A percentile compares a stretch with the other conserved stretches of the same genome.
These are phyloP conservation scores for Belonocnema kinseyi DNA, from an alignment of 1,140 invertebrate genomes.

Conservation along the genomic window DNA sequence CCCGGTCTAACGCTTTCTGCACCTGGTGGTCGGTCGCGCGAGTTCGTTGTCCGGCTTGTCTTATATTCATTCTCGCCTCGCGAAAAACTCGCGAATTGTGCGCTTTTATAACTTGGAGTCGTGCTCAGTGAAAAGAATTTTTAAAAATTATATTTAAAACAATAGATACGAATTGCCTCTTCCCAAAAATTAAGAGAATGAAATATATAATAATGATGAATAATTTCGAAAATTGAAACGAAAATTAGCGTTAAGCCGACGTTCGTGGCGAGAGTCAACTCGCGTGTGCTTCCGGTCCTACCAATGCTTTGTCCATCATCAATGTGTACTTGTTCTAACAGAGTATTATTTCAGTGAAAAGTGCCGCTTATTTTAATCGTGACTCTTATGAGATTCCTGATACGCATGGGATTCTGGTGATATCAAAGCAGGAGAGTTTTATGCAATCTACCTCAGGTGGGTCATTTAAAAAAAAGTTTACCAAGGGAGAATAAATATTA, in stretches of 20 bases:
- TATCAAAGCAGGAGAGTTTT: neutral
- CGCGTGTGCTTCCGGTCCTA: slow-evolving; percentile 58
- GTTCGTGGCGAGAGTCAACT: slow-evolving; percentile 50
- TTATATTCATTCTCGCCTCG: slow-evolving; percentile 10
- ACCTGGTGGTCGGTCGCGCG: slow-evolving; percentile 58
- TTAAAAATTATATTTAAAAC: no score
- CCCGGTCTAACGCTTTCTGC: slow-evolving; percentile 69
- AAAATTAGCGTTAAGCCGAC: neutral
- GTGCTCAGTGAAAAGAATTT: neutral
- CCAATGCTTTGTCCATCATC: slow-evolving; percentile 21
- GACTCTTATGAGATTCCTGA: slow-evolving; percentile 18
- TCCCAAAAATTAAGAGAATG: neutral
- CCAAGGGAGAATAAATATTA: no score
- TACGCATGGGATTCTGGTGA: slow-evolving; percentile 6
- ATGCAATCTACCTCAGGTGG: neutral
- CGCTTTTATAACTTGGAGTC: neutral
- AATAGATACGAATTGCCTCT: no score
- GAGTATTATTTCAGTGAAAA: slow-evolving; percentile 5
- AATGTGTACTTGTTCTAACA: slow-evolving; percentile 27
- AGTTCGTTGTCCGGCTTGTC: slow-evolving; percentile 66
- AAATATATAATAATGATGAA: neutral
- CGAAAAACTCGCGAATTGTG: slow-evolving; percentile 35
- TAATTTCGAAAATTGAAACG: neutral
- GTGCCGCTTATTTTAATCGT: neutral
- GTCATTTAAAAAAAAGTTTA: neutral